Base-by-base conservation (phyloP, 2,113 vertebrate species). In the Calypte anna region DNA sequence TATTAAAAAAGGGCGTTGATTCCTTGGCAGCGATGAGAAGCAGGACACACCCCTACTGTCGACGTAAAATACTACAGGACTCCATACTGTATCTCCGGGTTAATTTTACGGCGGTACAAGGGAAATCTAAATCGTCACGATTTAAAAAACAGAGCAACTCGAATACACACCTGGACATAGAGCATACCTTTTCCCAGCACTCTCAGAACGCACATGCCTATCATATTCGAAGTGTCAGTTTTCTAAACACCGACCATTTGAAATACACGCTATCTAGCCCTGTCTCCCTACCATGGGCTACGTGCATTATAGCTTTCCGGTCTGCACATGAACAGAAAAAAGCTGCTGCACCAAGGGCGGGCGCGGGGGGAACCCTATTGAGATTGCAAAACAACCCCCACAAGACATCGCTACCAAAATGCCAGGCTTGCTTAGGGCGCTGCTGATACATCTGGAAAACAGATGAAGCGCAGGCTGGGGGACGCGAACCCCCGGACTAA, bases 11-110 rank as follows among this genome's bases (percentile, higher is more conserved):
- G 96, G 96, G 98, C 96, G 97, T 96, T 96, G 97, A 98, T 98
- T 97, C 97, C 97, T 97, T 97, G 97, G 97, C 96, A 88, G 38
- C 7, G 3, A 67, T 11, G 80, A 86, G 82, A 96, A 92, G 96
- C 91, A 86, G 93, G 86, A 97, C 97, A 98, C 94, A 98, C 98
- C 97, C 97, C 98, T 98, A 98, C 98, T 94, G 97, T 98, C 97
- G 91, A 96, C 85, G 91, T 95, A 93, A 97, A 97, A 97, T 95
- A 97, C 97, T 98, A 97, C 98, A 98, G 77, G 95, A 93, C 72
- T 79, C 96, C 90, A 96, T 97, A 94, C 97, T 95, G 96, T 92
- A 97, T 51, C 85, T 95, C 88, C 72, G 91, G 95, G 95, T 96
- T 97, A 93, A 94, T 91, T 96, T 74, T 61, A 96, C 89, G 30